A percentile compares a stretch with the other conserved stretches of the same genome.
Evolutionary conservation across 2,797 vertebrate genomes (phyloP).

Genomic region (Sebastes vulpes): DNA sequence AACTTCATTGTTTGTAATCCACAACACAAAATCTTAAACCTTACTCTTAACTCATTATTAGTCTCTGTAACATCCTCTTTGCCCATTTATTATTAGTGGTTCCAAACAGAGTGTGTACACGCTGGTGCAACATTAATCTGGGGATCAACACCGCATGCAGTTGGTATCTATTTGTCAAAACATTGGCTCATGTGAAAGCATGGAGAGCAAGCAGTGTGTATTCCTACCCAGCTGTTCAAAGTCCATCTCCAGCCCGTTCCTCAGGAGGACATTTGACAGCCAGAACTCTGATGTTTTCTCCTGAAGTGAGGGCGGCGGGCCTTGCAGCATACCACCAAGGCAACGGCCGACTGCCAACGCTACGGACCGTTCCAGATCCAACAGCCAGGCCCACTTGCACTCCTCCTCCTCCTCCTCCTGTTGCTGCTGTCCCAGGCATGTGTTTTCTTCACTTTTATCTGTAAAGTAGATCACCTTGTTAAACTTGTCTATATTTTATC

Average conservation of each 20-base stretch:
- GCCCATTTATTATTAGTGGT: neutral
- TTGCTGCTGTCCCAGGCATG: conserved; percentile 39
- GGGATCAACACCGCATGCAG: neutral
- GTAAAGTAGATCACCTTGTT: conserved; percentile 1
- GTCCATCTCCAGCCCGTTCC: conserved; percentile 88
- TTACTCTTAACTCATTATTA: neutral
- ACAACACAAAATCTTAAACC: neutral
- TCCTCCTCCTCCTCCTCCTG: conserved; percentile 69
- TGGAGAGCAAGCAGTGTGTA: neutral
- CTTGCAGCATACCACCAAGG: conserved; percentile 88
- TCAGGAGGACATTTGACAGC: conserved; percentile 86
- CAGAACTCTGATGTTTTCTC: conserved; percentile 86
- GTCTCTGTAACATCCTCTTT: neutral
- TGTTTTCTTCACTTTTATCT: conserved; percentile 75
- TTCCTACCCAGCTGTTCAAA: conserved; percentile 86
- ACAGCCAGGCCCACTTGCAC: conserved; percentile 85
- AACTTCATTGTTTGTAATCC: neutral
- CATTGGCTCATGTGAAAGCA: conserved; percentile 2
- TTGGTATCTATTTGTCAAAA: neutral
- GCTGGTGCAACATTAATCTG: neutral
- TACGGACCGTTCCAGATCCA: conserved; percentile 87
- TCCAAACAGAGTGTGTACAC: neutral
- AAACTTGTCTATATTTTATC: neutral
- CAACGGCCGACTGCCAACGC: conserved; percentile 86
- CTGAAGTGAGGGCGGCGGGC: conserved; percentile 78